These are phyloP conservation scores for Seira musarum DNA, from an alignment of 2,888 invertebrate genomes.

Conservation along the genomic window DNA sequence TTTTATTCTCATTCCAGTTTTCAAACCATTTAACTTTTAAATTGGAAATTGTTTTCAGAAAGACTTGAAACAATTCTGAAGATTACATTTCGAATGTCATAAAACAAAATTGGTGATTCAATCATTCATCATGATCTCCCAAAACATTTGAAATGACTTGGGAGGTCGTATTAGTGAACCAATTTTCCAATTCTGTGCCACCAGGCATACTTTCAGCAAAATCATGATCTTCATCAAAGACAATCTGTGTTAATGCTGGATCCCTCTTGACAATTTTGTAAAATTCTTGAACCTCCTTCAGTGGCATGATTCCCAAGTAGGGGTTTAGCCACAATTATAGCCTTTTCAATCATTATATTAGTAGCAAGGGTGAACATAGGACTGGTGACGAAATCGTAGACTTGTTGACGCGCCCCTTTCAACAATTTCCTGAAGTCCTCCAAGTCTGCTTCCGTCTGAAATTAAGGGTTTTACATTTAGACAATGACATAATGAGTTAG, in stretches of 20 bases:
- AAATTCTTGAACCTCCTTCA: constrained; percentile 20
- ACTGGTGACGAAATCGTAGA: constrained; percentile 31
- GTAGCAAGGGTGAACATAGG: constrained; percentile 14
- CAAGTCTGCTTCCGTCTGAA: constrained; percentile 25
- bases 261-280: constrained; percentile 11
- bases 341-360: neutral
- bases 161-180: neutral
- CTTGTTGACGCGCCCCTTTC: neutral
- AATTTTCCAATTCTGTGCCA: constrained; percentile 27
- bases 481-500: no score
- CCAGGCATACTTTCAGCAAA: neutral
- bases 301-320: constrained; percentile 22
- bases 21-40: neutral
- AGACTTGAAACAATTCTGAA: neutral
- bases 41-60: neutral
- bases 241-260: neutral
- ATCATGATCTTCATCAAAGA: neutral
- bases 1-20: neutral
- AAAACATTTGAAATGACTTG: neutral
- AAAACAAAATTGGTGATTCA: neutral
- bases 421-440: neutral
- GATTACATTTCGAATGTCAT: neutral
- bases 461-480: no score
- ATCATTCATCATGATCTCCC: neutral
- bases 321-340: neutral